Percentiles rank a stretch among this genome's conserved stretches.
phyloP scores from a whole-genome alignment of 2,797 vertebrate genomes.

The Notolepis coatsorum region DNA sequence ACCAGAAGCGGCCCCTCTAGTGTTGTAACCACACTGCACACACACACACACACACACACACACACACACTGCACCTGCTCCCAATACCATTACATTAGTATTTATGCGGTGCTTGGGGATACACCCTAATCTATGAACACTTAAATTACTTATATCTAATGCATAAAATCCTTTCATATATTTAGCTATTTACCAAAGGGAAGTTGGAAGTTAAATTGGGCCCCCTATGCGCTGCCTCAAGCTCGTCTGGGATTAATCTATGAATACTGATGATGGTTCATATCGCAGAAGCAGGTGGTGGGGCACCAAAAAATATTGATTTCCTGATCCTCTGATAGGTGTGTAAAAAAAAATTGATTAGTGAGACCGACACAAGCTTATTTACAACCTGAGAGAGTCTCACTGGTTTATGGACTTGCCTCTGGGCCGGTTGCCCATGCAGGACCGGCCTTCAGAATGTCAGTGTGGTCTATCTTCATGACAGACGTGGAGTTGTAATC shows the following conservation, averaged over 20 bases:
- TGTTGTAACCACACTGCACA: not conserved
- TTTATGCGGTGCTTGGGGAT: slow-evolving; percentile 15
- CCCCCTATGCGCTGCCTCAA: slow-evolving; percentile 9
- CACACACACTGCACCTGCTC: slow-evolving; percentile 9
- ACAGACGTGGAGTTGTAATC: no score
- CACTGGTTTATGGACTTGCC: not conserved
- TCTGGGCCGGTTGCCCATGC: not conserved
- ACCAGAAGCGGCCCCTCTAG: not conserved
- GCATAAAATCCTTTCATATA: slow-evolving; percentile 4
- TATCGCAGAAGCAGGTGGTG: slow-evolving; percentile 50
- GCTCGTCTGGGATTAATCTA: slow-evolving; percentile 24
- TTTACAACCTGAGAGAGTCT: no score
- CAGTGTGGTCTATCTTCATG: not conserved
- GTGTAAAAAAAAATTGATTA: slow-evolving; percentile 1
- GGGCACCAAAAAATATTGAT: slow-evolving; percentile 40
- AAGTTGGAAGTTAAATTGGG: slow-evolving; percentile 1
- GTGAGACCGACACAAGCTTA: no score
- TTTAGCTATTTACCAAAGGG: not conserved
- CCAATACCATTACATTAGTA: no score
- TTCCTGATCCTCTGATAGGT: slow-evolving; percentile 30
- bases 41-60: no score
- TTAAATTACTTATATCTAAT: slow-evolving; percentile 14
- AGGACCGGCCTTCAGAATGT: not conserved
- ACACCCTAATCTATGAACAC: slow-evolving; percentile 16
- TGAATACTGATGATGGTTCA: slow-evolving; percentile 66